Evolutionary conservation across 2,797 vertebrate genomes (phyloP), one percentile per base, ranked within the genome.

Genomic region (Gobio occitaniae): DNA sequence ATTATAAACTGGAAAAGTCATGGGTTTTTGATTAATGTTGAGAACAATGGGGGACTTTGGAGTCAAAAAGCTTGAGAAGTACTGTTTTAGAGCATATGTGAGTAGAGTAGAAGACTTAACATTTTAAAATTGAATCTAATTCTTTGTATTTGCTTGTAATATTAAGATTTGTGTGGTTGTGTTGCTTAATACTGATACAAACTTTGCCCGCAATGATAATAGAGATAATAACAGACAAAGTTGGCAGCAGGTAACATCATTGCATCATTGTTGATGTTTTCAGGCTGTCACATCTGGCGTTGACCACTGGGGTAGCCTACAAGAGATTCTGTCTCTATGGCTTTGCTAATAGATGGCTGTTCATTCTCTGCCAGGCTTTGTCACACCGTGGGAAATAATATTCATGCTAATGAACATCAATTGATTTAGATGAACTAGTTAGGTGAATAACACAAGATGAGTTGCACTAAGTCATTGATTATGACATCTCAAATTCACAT

Each of bases 181-280:
- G 6, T 83, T 47, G 36, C 1, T 15, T 84, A 69, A 69, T 6
- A 77, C 36, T 41, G 6, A 65, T 65, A 25, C 47, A 52, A 78
- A 70, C 61, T 38, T 70, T 59, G 63, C 48, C 25, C 13, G 2
- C n/a, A 48, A 38, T 59, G 63, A 16, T 84, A 70, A 70, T 59
- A 56, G 50, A 78, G 38, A 78, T 66, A 66, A 76, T 19, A 32
- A 66, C 21, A 52, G 47, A 16, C 72, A 29, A 66, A 65, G 47
- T 61, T 76, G 83, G 25, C 65, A 84, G 65, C 25, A 48, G 25
- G 19, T 48, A 44, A 56, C 10, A 59, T 84, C 75, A 70, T 70
- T 78, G 83, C 83, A 84, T 78, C 83, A 84, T 56, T 71, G 83
- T 78, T 70, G 66, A 84, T 84, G 83, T 59, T 84, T 84, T 78